These are phyloP conservation scores for Formica aserva DNA, from an alignment of 2,888 invertebrate genomes.

Conservation along the genomic window DNA sequence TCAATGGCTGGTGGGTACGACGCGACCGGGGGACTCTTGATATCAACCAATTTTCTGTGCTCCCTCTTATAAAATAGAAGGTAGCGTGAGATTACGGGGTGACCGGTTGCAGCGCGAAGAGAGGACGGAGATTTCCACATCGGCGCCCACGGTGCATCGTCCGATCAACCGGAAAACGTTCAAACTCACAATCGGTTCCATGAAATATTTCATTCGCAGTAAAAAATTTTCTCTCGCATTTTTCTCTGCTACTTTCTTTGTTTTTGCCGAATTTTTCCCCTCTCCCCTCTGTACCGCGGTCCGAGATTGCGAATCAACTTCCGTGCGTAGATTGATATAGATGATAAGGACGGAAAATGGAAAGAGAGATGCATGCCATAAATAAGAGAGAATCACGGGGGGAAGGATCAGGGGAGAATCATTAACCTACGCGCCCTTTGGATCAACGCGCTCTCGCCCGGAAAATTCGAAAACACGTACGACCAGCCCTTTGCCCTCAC, in stretches of 20 bases:
- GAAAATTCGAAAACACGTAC: constrained; percentile 76
- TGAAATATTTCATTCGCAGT: constrained; percentile 81
- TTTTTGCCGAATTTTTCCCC: constrained; percentile 12
- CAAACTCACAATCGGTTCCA: constrained; percentile 79
- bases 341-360: constrained; percentile 42
- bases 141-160: constrained; percentile 78
- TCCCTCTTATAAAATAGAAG: constrained; percentile 50
- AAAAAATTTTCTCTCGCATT: constrained; percentile 77
- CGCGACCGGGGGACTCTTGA: neutral
- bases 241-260: constrained; percentile 40
- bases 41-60: constrained; percentile 63
- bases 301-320: constrained; percentile 70
- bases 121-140: constrained; percentile 80
- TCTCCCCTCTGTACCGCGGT: constrained; percentile 28
- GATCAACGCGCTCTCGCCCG: constrained; percentile 68
- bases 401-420: constrained; percentile 56
- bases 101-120: constrained; percentile 69
- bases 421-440: constrained; percentile 71
- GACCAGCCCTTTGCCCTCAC: constrained; percentile 62
- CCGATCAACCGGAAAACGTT: constrained; percentile 83
- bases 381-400: constrained; percentile 33
- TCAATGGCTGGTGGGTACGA: constrained; percentile 9
- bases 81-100: constrained; percentile 67
- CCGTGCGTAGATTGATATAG: constrained; percentile 62
- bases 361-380: neutral